These are phyloP conservation scores for Acanthurus tractus DNA, from an alignment of 2,797 vertebrate species.

Conservation along the genomic window DNA sequence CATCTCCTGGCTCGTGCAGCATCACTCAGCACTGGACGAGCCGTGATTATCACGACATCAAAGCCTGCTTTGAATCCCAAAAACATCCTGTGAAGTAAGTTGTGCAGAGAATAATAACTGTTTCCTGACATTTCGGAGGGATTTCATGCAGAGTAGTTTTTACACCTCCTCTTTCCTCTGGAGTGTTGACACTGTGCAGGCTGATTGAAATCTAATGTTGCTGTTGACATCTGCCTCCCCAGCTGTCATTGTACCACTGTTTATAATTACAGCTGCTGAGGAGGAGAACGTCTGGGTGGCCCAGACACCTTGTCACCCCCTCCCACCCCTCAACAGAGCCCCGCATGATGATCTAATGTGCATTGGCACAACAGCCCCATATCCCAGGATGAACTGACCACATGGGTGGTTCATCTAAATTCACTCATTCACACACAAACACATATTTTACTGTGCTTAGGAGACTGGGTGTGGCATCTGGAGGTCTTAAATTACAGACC, in stretches of 20 bases:
- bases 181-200: slow-evolving; percentile 70
- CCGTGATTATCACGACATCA: slow-evolving; percentile 44
- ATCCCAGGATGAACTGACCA: slow-evolving; percentile 60
- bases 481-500: slow-evolving; percentile 17
- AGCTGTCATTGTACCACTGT: slow-evolving; percentile 78
- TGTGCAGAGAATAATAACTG: slow-evolving; percentile 13
- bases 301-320: slow-evolving; percentile 75
- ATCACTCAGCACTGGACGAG: slow-evolving; percentile 9
- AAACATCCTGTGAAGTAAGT: slow-evolving; percentile 25
- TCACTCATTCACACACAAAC: slow-evolving; percentile 45
- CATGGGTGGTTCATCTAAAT: slow-evolving; percentile 47
- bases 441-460: slow-evolving; percentile 13
- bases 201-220: slow-evolving; percentile 82
- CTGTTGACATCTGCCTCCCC: slow-evolving; percentile 83
- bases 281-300: slow-evolving; percentile 70
- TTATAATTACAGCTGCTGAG: slow-evolving; percentile 81
- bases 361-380: slow-evolving; percentile 67
- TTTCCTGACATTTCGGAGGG: slow-evolving; percentile 32
- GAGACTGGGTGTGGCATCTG: slow-evolving; percentile 27
- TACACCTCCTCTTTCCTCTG: slow-evolving; percentile 70
- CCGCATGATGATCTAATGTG: slow-evolving; percentile 69
- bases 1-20: slow-evolving; percentile 57
- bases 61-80: slow-evolving; percentile 15
- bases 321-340: slow-evolving; percentile 62
- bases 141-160: slow-evolving; percentile 45